phyloP scores from a whole-genome alignment of 2,113 vertebrate genomes.

The Lycocorax pyrrhopterus region DNA sequence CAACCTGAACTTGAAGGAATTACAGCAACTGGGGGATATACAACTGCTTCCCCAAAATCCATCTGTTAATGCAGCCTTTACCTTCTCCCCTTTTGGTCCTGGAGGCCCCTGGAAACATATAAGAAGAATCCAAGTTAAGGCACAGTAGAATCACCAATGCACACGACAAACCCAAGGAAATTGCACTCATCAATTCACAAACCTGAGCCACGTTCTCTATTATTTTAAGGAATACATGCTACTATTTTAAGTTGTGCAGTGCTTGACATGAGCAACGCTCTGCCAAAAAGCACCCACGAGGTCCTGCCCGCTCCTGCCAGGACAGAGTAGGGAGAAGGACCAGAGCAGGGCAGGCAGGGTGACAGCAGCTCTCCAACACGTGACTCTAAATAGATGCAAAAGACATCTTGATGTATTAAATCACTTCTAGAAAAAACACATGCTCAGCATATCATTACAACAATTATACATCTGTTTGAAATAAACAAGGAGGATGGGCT shows the following conservation, averaged over 20 bases:
- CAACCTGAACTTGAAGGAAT: neutral
- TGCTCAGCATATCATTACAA: constrained; percentile 53
- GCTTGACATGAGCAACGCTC: neutral
- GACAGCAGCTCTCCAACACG: fast-evolving
- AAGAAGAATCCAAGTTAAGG: constrained; percentile 27
- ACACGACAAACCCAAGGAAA: neutral
- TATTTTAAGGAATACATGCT: neutral
- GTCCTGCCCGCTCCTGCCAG: neutral
- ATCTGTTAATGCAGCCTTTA: constrained; percentile 33
- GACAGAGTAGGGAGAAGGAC: neutral
- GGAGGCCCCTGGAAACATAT: constrained; percentile 78
- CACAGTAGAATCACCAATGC: neutral
- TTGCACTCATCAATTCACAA: neutral
- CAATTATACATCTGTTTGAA: constrained; percentile 13
- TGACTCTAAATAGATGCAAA: neutral
- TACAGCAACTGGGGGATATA: neutral
- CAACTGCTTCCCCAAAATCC: neutral
- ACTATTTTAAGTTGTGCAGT: neutral
- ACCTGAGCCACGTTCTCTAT: neutral
- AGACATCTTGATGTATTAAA: constrained; percentile 31
- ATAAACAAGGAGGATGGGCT: neutral
- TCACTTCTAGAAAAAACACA: constrained; percentile 29
- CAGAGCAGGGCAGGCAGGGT: neutral
- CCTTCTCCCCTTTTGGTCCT: constrained; percentile 93
- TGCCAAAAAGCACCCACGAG: neutral